Base-by-base conservation (phyloP, 1,140 invertebrate genomes). In the Drosophila equinoxialis region DNA sequence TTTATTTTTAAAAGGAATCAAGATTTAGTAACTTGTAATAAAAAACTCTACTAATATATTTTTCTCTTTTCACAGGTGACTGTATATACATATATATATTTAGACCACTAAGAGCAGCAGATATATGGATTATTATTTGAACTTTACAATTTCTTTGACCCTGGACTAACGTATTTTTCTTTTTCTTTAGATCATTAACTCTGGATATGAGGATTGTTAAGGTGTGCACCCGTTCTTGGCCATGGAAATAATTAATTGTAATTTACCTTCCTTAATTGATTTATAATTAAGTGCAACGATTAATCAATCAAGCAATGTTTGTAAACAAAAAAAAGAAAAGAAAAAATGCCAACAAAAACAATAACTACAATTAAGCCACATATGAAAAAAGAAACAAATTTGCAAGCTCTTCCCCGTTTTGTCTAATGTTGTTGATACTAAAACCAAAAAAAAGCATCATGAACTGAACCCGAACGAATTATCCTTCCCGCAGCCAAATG, bases 141-240 rank as follows among this genome's bases (percentile, higher is more conserved):
- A n/a, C 8, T 11, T 37, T 37, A 1, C 13, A 10, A 23, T 6
- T 6, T 3, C 41, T 35, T 11, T 51, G 33, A 39, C 17, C 35
- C 72, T 51, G 20, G 67, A 69, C 86, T 90, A 90, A 81, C 67
- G 61, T 81, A 81, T 81, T 81, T 81, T 58, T 81, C 78, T 81
- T 64, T 80, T 80, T 76, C 57, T 79, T 77, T 73, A 68, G 61
- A 65, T 58, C 6, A 5, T 3, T 39, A 11, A 42, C 26, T 37
- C 35, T 37, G 35, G 35, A 37, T 8, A 4, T 23, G 2, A 8
- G n/a, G 48, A 2, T 23, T 13, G 23, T 39, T 23, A 11, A 23
- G 14, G 20, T 8, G 20, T 51, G 1, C 20, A 17, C 65, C 17
- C 65, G 35, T 69, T 30, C 6, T 6, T 61, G 78, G 39, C 51